Evolutionary conservation across 2,888 invertebrate genomes (phyloP), one percentile per base, ranked within the genome.

Genomic region (Meteorus colon): DNA sequence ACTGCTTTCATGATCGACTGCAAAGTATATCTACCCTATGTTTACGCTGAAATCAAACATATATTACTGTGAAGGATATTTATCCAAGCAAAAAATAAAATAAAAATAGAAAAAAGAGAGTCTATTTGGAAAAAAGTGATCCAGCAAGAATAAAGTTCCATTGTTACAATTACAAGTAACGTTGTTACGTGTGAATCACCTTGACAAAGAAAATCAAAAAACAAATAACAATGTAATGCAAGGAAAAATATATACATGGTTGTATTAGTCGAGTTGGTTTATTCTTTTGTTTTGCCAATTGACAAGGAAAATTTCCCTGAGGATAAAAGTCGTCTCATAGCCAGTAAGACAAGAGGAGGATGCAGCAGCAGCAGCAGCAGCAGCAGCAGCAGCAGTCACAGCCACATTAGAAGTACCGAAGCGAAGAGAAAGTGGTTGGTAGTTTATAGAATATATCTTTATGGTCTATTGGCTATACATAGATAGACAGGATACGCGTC

Each of bases 291-390:
- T 73, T 67, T 59, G 19, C 60, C 59, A 29, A 59, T 73, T 37
- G 59, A 73, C 66, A 45, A 67, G 41, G 67, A n/a, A 55, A 73
- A 73, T 73, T 73, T 73, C 59, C 59, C 67, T 59, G 73, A 73
- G 73, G 66, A 73, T 41, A 55, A 41, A 55, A 60, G 59, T 60
- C 67, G 19, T 66, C 60, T 66, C 67, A 73, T 60, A 60, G 66
- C 37, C 34, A 31, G 37, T 74, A 29, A 67, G 34, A 65, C 41
- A 48, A 1, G 48, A 31, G 48, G 34, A 31, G 48, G 45, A 45
- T 48, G 41, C 45, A 67, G 29, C 19, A 29, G 29, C 55, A 24
- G 24, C 24, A 24, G 24, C 24, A 24, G 24, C 24, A 24, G 24
- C 24, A 24, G 24, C 24, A 24, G 0, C 24, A 24, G 41, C 45